Percentiles rank a stretch among this genome's conserved stretches.
phyloP scores from a whole-genome alignment of 2,888 invertebrate species.

The Drosophila histrio region DNA sequence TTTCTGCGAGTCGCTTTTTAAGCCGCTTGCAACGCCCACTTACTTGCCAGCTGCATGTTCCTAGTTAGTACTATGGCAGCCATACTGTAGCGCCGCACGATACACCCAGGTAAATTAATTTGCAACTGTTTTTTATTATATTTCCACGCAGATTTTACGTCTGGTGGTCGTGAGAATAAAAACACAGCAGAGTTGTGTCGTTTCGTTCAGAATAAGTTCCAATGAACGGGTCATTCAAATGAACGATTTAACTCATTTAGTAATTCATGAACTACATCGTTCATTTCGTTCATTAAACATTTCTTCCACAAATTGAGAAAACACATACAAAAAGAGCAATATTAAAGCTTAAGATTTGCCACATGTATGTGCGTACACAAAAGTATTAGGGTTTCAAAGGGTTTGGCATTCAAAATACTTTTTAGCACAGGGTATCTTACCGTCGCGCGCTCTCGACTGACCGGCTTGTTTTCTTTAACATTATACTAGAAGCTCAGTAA shows the following conservation, averaged over 20 bases:
- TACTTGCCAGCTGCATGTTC: constrained; percentile 82
- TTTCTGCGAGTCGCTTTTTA: constrained; percentile 41
- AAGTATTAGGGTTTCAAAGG: no score
- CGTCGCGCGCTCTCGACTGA: no score
- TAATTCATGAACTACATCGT: background rate
- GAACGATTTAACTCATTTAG: background rate
- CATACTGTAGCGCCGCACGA: constrained; percentile 66
- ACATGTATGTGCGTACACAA: no score
- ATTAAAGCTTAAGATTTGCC: no score
- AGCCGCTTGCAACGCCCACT: constrained; percentile 55
- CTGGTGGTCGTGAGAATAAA: constrained; percentile 50
- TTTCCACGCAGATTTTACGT: constrained; percentile 45
- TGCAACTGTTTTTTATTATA: constrained; percentile 18
- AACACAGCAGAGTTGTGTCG: constrained; percentile 33
- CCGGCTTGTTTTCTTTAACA: no score
- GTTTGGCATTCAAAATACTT: no score
- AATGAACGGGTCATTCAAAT: background rate
- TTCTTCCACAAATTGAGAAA: no score
- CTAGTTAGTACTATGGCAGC: constrained; percentile 81
- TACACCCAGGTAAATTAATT: constrained; percentile 31
- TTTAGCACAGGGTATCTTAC: no score
- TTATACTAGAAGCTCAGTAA: no score
- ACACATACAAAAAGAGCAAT: no score
- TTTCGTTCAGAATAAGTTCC: background rate
- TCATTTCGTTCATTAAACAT: no score